phyloP scores from a whole-genome alignment of 2,113 vertebrate genomes.

The Poeciliopsis retropinna region DNA sequence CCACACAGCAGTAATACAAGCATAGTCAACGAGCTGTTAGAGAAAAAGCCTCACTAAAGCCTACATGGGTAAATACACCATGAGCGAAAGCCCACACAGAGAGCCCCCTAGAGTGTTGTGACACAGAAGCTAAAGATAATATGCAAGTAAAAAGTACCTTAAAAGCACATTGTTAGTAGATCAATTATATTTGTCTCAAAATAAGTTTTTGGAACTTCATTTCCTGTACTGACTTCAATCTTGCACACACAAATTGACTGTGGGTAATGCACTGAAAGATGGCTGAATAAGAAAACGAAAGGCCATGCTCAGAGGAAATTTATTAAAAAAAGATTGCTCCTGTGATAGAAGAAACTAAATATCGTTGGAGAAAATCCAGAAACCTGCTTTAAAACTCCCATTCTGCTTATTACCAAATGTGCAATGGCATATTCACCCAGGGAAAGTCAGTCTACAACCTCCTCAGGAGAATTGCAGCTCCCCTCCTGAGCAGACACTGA shows the following conservation, averaged over 20 bases:
- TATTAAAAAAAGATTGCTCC: background rate
- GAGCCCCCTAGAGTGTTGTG: conserved; percentile 35
- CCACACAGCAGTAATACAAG: conserved; percentile 56
- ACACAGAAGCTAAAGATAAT: conserved; percentile 31
- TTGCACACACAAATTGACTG: background rate
- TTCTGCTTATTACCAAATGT: conserved; percentile 51
- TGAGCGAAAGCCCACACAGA: conserved; percentile 65
- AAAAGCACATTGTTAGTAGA: conserved; percentile 48
- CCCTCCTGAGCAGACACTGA: conserved; percentile 53
- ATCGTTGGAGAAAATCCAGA: background rate
- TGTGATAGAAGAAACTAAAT: background rate
- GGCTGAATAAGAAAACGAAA: background rate
- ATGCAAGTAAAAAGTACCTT: conserved; percentile 17
- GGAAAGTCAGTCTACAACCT: conserved; percentile 44
- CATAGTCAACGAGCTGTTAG: conserved; percentile 33
- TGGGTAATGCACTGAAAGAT: background rate
- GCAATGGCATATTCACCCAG: conserved; percentile 49
- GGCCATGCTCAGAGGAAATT: background rate
- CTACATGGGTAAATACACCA: conserved; percentile 62
- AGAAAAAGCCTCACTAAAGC: conserved; percentile 48
- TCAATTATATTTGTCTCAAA: conserved; percentile 60
- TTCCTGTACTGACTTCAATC: background rate
- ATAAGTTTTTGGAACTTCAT: conserved; percentile 60
- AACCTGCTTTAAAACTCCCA: conserved; percentile 78
- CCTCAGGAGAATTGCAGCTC: conserved; percentile 51